Evolutionary conservation across 1,140 invertebrate genomes (phyloP).

Genomic region (Lepeophtheirus salmonis): DNA sequence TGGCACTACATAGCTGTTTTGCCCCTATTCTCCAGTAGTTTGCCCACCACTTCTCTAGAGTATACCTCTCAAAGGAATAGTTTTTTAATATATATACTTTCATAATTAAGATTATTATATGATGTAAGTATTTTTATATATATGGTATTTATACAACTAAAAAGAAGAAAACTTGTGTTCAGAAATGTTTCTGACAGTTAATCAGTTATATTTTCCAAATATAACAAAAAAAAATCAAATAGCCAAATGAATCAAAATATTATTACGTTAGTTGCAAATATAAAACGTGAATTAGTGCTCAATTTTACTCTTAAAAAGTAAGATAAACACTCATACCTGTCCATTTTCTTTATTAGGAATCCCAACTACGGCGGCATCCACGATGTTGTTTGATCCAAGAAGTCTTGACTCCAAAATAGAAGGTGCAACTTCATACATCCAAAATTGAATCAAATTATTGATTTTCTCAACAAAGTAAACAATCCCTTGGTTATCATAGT

Average conservation of each 20-base stretch:
- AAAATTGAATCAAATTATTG: constrained; percentile 16
- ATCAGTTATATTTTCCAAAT: not conserved
- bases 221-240: not conserved
- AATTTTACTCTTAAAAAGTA: not conserved
- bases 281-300: not conserved
- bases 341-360: constrained; percentile 17
- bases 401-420: constrained; percentile 14
- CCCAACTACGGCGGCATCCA: constrained; percentile 17
- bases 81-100: too few relatives aligned
- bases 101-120: too few relatives aligned
- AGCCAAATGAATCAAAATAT: not conserved
- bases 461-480: constrained; percentile 17
- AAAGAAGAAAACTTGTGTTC: too few relatives aligned
- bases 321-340: constrained; percentile 4
- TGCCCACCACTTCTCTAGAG: too few relatives aligned
- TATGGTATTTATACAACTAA: too few relatives aligned
- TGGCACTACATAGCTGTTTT: too few relatives aligned
- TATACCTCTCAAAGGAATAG: too few relatives aligned
- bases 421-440: constrained; percentile 18
- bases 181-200: not conserved
- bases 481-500: constrained; percentile 15
- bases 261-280: too few relatives aligned
- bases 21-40: too few relatives aligned
- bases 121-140: too few relatives aligned
- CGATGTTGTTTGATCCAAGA: constrained; percentile 8